Percentiles rank a stretch among this genome's conserved stretches.
Evolutionary conservation across 2,797 vertebrate species (phyloP).

Genomic region (Trachops cirrhosus): DNA sequence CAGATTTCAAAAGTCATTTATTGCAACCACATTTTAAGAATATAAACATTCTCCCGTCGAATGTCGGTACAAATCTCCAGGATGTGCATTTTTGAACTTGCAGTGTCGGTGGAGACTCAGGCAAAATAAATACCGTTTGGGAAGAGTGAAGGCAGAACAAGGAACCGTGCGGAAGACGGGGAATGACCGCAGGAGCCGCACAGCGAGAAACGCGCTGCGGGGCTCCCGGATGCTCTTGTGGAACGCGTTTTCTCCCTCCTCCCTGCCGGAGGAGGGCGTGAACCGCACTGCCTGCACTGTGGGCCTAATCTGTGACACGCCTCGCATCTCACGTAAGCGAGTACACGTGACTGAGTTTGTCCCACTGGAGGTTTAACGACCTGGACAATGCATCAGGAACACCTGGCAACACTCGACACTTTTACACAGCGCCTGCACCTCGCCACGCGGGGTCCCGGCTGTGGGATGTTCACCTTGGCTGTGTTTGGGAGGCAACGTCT

Average conservation of each 20-base stretch:
- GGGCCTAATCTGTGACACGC: constrained; percentile 64
- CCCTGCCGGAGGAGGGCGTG: constrained; percentile 54
- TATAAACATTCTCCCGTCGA: neutral
- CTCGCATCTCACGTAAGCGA: constrained; percentile 75
- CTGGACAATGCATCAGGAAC: constrained; percentile 69
- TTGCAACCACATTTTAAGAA: neutral
- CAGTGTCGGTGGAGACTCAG: neutral
- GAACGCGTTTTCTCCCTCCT: neutral
- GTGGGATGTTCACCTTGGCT: neutral
- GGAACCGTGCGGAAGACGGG: neutral
- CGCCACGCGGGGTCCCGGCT: neutral
- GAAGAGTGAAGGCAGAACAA: neutral
- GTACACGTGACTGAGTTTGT: constrained; percentile 71
- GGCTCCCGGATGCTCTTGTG: neutral
- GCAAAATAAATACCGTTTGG: neutral
- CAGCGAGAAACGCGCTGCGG: neutral
- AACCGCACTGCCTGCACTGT: constrained; percentile 61
- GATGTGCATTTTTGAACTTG: neutral
- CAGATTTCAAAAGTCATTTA: neutral
- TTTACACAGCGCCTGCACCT: constrained; percentile 18
- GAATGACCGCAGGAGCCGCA: neutral
- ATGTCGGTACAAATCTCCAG: neutral
- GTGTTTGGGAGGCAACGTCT: neutral
- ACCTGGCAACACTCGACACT: constrained; percentile 69
- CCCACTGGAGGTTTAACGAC: constrained; percentile 79